Base-by-base conservation (phyloP, 2,797 vertebrate species). In the Eospalax fontanierii region DNA sequence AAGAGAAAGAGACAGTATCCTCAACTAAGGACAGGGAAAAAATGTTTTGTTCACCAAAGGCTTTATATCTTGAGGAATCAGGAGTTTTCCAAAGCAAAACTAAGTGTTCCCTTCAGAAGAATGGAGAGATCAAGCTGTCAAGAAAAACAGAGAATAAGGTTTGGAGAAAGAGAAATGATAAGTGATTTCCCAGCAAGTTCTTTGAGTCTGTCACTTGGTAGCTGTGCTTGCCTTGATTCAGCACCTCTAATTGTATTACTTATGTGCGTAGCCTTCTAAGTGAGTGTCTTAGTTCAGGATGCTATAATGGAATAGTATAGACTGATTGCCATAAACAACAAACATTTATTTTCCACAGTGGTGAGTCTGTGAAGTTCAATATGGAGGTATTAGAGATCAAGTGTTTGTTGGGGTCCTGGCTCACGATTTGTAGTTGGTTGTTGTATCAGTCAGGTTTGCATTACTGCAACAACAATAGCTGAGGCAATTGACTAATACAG, bases 271-370 rank as follows among this genome's bases (percentile, higher is more conserved):
- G 0, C 4, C 92, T 92, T 89, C 68, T 86, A 46, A 3, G 12
- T 0, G 0, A 61, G 57, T 0, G 2, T n/a, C 40, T 61, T 50
- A n/a, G 76, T 38, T 28, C 70, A 38, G 50, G n/a, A 40, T 70
- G 22, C n/a, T 54, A 2, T 78, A 54, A 70, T 1, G 21, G 61
- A 91, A 61, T 38, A n/a, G 38, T 54, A 4, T 5, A 83, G 61
- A 22, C 5, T 0, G 14, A 15, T 16, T 70, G 21, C 38, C 21
- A 50, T 28, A 76, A 91, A 68, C 28, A 94, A 33, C 7, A 70
- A 18, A 40, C 9, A 24, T 76, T 75, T 61, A 28, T 87, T 87
- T 74, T 24, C 26, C 50, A 73, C 14, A 22, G 8, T 70, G 35
- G 15, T 71, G 2, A 61, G 15, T 4, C 63, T 50, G 15, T 21